phyloP scores from a whole-genome alignment of 2,888 invertebrate species.

The Zaprionus bogoriensis region DNA sequence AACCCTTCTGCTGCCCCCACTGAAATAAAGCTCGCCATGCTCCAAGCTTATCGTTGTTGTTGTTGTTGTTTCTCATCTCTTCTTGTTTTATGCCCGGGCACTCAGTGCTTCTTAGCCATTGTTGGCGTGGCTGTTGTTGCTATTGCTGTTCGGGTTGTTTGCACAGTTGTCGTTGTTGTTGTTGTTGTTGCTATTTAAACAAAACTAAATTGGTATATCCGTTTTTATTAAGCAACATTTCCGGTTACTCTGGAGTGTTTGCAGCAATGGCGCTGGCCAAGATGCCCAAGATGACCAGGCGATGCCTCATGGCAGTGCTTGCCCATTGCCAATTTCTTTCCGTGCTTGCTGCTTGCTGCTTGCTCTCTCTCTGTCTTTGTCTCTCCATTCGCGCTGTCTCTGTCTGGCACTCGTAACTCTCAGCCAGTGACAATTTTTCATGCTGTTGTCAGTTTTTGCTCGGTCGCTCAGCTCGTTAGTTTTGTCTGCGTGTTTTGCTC shows the following conservation, averaged over 20 bases:
- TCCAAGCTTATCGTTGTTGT: constrained; percentile 35
- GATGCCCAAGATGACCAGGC: constrained; percentile 17
- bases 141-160: too few relatives aligned
- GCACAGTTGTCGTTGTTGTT: constrained; percentile 29
- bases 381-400: too few relatives aligned
- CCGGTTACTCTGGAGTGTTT: constrained; percentile 71
- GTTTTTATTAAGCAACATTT: constrained; percentile 78
- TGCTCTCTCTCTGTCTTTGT: neutral
- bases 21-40: neutral
- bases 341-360: neutral
- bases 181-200: constrained; percentile 57
- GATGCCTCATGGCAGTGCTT: constrained; percentile 30
- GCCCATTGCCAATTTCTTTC: constrained; percentile 2
- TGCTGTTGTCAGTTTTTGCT: constrained; percentile 74
- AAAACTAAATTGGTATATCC: constrained; percentile 78
- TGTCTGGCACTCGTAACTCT: constrained; percentile 48
- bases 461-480: constrained; percentile 65
- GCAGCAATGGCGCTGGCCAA: constrained; percentile 48
- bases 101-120: constrained; percentile 60
- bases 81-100: constrained; percentile 61
- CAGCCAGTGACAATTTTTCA: constrained; percentile 74
- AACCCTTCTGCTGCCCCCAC: neutral
- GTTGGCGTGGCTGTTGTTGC: constrained; percentile 23
- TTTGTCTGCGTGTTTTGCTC: constrained; percentile 46
- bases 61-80: constrained; percentile 18